Conservation (phyloP, 2,888 invertebrate genomes). For the Dioctria rufipes region DNA sequence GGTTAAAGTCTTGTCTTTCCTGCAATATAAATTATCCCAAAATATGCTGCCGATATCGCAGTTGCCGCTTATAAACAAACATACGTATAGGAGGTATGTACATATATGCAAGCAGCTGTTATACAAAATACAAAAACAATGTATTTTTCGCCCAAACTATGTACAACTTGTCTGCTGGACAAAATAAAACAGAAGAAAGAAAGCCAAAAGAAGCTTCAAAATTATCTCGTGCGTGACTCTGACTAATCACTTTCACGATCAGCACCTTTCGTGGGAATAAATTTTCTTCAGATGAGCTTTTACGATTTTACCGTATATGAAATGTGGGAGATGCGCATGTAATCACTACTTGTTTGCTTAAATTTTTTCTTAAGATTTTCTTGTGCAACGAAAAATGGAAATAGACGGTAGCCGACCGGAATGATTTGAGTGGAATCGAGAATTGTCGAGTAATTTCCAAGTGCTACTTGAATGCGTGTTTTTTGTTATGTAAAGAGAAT, state of each 20-base stretch:
- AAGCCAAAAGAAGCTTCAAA: background rate
- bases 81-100: background rate
- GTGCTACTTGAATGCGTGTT: background rate
- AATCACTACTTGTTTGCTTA: constrained; percentile 7
- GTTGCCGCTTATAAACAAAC: background rate
- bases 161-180: background rate
- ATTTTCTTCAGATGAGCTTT: background rate
- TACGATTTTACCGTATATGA: background rate
- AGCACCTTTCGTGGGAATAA: constrained; percentile 34
- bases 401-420: background rate
- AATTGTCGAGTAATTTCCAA: background rate
- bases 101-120: constrained; percentile 3
- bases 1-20: background rate
- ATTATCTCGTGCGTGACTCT: background rate
- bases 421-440: background rate
- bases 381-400: constrained; percentile 15
- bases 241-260: constrained; percentile 42
- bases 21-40: constrained; percentile 1
- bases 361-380: constrained; percentile 14
- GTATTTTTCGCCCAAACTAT: background rate
- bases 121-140: background rate
- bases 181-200: background rate
- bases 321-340: constrained; percentile 21
- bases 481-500: background rate
- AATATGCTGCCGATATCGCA: background rate